These are phyloP conservation scores for Nipponacmea schrenckii DNA, from an alignment of 2,888 invertebrate species.

Conservation along the genomic window DNA sequence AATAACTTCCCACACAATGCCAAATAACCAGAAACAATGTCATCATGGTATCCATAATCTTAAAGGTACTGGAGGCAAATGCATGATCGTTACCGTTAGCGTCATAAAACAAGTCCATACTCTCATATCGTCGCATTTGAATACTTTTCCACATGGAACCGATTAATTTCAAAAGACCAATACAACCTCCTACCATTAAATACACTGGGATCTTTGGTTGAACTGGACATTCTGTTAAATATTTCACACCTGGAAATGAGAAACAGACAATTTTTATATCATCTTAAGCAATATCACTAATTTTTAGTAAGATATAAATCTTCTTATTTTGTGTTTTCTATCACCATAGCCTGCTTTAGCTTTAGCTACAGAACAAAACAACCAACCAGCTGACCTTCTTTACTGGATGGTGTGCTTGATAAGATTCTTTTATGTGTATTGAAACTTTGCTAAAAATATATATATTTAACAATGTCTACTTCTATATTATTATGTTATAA, in stretches of 20 bases:
- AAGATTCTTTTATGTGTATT: too few relatives aligned
- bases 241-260: constrained; percentile 77
- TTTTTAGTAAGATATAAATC: too few relatives aligned
- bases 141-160: constrained; percentile 77
- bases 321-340: too few relatives aligned
- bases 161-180: constrained; percentile 75
- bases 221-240: constrained; percentile 81
- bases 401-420: too few relatives aligned
- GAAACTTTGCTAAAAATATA: too few relatives aligned
- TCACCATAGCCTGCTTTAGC: too few relatives aligned
- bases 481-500: too few relatives aligned
- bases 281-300: too few relatives aligned
- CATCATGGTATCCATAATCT: constrained; percentile 75
- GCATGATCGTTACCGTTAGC: constrained; percentile 49
- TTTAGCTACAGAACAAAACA: too few relatives aligned
- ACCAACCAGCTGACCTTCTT: too few relatives aligned
- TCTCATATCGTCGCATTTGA: constrained; percentile 72
- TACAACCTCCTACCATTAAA: constrained; percentile 84
- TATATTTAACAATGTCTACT: too few relatives aligned
- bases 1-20: constrained; percentile 83
- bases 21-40: constrained; percentile 78
- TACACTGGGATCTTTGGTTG: constrained; percentile 83
- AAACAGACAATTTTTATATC: constrained; percentile 7
- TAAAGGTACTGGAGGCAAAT: constrained; percentile 71
- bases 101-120: constrained; percentile 54